phyloP scores from a whole-genome alignment of 2,797 vertebrate species.

The Catostomus latipinnis region DNA sequence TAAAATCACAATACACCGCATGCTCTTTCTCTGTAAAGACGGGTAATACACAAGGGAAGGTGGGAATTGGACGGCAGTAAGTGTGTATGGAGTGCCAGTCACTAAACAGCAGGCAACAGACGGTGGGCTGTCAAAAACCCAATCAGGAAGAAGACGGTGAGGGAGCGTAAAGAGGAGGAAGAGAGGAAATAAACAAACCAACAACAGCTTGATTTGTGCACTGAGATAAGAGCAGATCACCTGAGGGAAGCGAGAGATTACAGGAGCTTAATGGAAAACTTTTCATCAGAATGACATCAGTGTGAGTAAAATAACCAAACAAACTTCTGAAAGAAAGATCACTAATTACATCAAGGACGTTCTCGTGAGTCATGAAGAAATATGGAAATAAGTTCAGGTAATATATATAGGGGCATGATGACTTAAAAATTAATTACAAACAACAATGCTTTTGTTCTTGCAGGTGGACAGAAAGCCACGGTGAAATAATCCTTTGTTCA shows the following conservation, averaged over 20 bases:
- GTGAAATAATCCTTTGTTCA: conserved; percentile 52
- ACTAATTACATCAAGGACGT: not conserved
- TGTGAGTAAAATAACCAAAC: not conserved
- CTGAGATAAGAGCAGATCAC: conserved; percentile 38
- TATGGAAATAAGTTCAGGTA: not conserved
- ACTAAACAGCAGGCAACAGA: conserved; percentile 55
- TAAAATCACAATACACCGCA: not conserved
- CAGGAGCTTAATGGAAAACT: conserved; percentile 44
- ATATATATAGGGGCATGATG: not conserved
- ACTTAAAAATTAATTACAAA: not conserved
- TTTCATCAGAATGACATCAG: conserved; percentile 39
- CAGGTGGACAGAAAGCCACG: conserved; percentile 16
- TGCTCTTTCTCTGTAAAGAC: not conserved
- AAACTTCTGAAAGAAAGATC: conserved; percentile 6
- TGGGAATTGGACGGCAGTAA: conserved; percentile 24
- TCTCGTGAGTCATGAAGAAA: not conserved
- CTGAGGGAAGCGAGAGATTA: conserved; percentile 49
- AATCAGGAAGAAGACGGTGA: conserved; percentile 51
- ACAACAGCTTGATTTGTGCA: conserved; percentile 56
- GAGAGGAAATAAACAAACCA: conserved; percentile 55
- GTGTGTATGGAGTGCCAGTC: conserved; percentile 25
- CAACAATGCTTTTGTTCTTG: not conserved
- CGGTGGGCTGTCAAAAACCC: conserved; percentile 57
- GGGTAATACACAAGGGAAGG: conserved; percentile 39
- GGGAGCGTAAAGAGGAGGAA: conserved; percentile 38